A percentile compares a stretch with the other conserved stretches of the same genome.
These are phyloP conservation scores for Carassius carassius DNA, from an alignment of 2,113 vertebrate species.

Conservation along the genomic window DNA sequence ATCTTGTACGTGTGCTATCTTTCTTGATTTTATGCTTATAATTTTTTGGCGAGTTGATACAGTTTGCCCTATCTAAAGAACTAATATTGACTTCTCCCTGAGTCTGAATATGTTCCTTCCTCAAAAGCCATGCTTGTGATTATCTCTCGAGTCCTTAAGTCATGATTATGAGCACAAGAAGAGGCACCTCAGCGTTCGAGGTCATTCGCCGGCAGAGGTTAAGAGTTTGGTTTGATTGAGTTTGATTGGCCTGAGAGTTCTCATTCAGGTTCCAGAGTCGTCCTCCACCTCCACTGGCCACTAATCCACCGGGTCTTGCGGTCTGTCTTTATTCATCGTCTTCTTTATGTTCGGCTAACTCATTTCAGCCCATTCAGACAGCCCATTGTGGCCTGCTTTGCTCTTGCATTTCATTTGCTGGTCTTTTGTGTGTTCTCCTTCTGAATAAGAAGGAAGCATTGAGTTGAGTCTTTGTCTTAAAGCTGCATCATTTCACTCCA, in stretches of 20 bases:
- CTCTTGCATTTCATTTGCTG: slow-evolving; percentile 70
- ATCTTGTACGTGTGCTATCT: not conserved
- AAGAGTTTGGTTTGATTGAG: slow-evolving; percentile 61
- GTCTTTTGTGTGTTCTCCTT: slow-evolving; percentile 68
- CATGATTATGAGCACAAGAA: slow-evolving; percentile 62
- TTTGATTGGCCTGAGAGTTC: slow-evolving; percentile 65
- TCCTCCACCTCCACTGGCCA: slow-evolving; percentile 36
- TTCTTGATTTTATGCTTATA: not conserved
- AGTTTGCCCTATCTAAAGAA: not conserved
- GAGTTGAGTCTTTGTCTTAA: slow-evolving; percentile 67
- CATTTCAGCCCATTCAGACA: slow-evolving; percentile 71
- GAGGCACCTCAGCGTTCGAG: slow-evolving; percentile 43
- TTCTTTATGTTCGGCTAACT: slow-evolving; percentile 66
- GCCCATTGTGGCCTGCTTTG: slow-evolving; percentile 63
- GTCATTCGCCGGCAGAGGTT: slow-evolving; percentile 57
- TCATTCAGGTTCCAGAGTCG: slow-evolving; percentile 65
- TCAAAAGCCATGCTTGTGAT: slow-evolving; percentile 2
- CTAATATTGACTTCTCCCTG: not conserved
- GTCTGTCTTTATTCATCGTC: slow-evolving; percentile 60
- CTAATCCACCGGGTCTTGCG: slow-evolving; percentile 61
- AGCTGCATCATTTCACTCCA: slow-evolving; percentile 63
- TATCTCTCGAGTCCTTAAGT: slow-evolving; percentile 57
- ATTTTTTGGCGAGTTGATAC: not conserved
- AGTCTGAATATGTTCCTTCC: not conserved
- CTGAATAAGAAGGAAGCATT: slow-evolving; percentile 65